phyloP scores from a whole-genome alignment of 2,113 vertebrate species.

The Halichoeres trimaculatus region DNA sequence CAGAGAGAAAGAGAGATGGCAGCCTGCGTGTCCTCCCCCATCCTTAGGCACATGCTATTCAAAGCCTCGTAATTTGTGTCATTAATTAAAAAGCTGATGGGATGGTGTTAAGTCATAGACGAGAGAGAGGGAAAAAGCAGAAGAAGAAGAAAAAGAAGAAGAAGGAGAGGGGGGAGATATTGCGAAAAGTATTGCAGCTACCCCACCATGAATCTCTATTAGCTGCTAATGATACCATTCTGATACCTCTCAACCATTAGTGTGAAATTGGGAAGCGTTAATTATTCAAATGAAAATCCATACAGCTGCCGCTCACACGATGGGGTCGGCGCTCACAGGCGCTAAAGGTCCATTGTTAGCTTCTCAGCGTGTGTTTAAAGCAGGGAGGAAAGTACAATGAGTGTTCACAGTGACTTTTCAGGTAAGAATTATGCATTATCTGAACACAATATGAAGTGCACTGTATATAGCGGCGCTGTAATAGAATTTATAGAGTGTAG shows the following conservation, averaged over 20 bases:
- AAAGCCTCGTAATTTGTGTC: conserved; percentile 79
- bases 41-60: conserved; percentile 81
- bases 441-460: neutral
- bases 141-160: neutral
- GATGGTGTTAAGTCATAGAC: conserved; percentile 63
- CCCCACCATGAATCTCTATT: conserved; percentile 83
- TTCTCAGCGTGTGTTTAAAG: conserved; percentile 23
- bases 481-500: conserved; percentile 10
- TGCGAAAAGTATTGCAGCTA: conserved; percentile 69
- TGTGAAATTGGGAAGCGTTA: conserved; percentile 80
- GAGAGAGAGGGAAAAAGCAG: neutral
- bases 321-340: conserved; percentile 3
- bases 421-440: conserved; percentile 33
- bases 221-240: conserved; percentile 81
- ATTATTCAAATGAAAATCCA: conserved; percentile 83
- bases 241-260: conserved; percentile 79
- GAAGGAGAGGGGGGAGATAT: conserved; percentile 1
- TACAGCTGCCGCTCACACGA: conserved; percentile 68
- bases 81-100: conserved; percentile 81
- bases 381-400: conserved; percentile 15
- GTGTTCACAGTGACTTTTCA: conserved; percentile 21
- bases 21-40: conserved; percentile 63
- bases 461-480: conserved; percentile 6
- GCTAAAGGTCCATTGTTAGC: conserved; percentile 51
- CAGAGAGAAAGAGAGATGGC: conserved; percentile 59